Base-by-base conservation (phyloP, 35 echinoderm and acorn worm species). In the Diadema setosum region DNA sequence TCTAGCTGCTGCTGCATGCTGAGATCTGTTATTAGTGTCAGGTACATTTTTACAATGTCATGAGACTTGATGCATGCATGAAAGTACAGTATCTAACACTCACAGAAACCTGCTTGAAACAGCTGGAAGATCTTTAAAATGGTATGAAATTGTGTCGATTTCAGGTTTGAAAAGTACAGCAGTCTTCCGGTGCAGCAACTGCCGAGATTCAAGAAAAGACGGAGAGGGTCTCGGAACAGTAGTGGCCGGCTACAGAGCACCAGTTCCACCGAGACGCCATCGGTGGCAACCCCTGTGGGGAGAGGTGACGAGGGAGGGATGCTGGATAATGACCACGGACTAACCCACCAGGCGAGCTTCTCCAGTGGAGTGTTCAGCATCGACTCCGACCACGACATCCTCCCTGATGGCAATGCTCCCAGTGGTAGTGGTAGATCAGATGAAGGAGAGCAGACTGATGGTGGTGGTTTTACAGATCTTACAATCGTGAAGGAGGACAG, bases 361-460 rank as follows among this genome's bases (percentile, higher is more conserved):
- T 78, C 73, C 7, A 78, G 73, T 78, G 73, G 73, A 14, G 73
- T 78, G 39, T 78, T 78, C 73, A 78, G 73, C 73, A 42, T 44
- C 11, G 73, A 78, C 24, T 78, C 73, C 5, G 73, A 78, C 40
- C 24, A 35, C 24, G 73, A 78, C 12, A 78, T 24, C 40, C 40
- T 44, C 27, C 11, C 9, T 43, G 40, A 78, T n/a, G 40, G 37
- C 18, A 41, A 41, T 3, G 73, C 24, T 9, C 9, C 48, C 48
- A 52, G 48, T 52, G 48, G 48, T 9, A 9, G n/a, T 52, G n/a
- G 9, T 52, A 78, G 27, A 32, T n/a, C 35, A 42, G 6, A 2
- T 78, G 40, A 11, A 11, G 48, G 48, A 52, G 48, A 9, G n/a
- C n/a, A 52, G n/a, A 52, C n/a, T n/a, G n/a, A n/a, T n/a, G n/a